phyloP scores from a whole-genome alignment of 2,113 vertebrate genomes.

The Brachirus orientalis region DNA sequence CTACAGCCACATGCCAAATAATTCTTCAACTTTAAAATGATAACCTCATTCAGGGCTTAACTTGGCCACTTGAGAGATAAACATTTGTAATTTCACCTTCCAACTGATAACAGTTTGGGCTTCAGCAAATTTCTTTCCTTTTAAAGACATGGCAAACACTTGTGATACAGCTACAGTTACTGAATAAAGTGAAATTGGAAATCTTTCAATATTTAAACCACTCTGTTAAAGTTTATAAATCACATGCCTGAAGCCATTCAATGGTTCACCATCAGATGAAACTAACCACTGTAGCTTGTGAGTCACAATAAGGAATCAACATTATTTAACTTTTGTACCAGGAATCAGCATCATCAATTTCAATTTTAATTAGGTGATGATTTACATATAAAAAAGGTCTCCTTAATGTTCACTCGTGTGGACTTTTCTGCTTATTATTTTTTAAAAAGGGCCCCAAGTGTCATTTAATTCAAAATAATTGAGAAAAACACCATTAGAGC shows the following conservation, averaged over 20 bases:
- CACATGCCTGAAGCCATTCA: background rate
- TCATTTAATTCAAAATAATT: conserved; percentile 10
- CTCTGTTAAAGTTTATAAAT: background rate
- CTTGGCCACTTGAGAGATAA: conserved; percentile 14
- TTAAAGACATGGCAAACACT: conserved; percentile 13
- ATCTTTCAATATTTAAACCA: conserved; percentile 7
- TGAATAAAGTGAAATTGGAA: background rate
- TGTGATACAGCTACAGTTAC: conserved; percentile 18
- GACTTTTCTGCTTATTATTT: background rate
- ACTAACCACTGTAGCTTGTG: background rate
- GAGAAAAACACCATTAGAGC: background rate
- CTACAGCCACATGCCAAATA: too few relatives aligned
- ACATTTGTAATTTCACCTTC: conserved; percentile 18
- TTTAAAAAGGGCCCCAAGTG: conserved; percentile 4
- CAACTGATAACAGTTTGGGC: conserved; percentile 11
- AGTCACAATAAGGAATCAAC: background rate
- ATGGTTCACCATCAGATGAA: background rate
- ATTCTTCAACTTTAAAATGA: conserved; percentile 5
- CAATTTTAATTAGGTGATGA: background rate
- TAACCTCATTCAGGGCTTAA: conserved; percentile 4
- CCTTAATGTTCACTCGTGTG: background rate
- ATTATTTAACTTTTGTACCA: background rate
- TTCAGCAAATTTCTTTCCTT: conserved; percentile 43
- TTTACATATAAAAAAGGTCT: background rate
- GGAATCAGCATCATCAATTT: background rate